Conservation (phyloP, 2,797 vertebrate species). For the Malurus leucopterus region DNA sequence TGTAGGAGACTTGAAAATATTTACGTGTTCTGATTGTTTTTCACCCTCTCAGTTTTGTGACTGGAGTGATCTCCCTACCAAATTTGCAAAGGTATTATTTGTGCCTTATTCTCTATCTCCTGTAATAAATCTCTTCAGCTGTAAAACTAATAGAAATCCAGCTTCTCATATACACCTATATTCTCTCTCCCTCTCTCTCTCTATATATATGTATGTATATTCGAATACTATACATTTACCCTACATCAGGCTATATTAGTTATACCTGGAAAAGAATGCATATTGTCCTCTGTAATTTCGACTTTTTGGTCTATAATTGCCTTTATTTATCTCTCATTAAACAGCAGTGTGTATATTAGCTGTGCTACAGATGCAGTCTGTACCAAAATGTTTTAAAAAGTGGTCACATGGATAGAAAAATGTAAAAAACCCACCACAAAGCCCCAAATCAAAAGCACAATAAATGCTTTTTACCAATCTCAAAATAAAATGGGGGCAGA, state of each 20-base stretch:
- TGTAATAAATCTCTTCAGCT: background rate
- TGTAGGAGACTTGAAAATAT: background rate
- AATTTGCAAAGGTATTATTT: background rate
- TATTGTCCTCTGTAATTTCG: background rate
- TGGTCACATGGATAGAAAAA: background rate
- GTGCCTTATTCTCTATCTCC: background rate
- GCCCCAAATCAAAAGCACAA: background rate
- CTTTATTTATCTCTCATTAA: background rate
- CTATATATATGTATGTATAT: no score
- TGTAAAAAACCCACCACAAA: background rate
- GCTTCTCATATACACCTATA: background rate
- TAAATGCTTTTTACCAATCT: background rate
- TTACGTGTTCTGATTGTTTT: background rate
- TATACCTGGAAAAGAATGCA: background rate
- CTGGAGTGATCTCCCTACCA: background rate
- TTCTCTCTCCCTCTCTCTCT: background rate
- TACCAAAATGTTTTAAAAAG: background rate
- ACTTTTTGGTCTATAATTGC: background rate
- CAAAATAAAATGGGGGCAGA: background rate
- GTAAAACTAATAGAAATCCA: background rate
- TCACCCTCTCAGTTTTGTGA: background rate
- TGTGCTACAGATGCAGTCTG: background rate
- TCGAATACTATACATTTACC: background rate
- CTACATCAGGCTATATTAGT: background rate
- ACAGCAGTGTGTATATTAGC: background rate